Evolutionary conservation across 37 sponge, comb jelly and placozoan genomes (phyloP), one percentile per base, ranked within the genome.

Genomic region (Chondrilla cf. caribensis): DNA sequence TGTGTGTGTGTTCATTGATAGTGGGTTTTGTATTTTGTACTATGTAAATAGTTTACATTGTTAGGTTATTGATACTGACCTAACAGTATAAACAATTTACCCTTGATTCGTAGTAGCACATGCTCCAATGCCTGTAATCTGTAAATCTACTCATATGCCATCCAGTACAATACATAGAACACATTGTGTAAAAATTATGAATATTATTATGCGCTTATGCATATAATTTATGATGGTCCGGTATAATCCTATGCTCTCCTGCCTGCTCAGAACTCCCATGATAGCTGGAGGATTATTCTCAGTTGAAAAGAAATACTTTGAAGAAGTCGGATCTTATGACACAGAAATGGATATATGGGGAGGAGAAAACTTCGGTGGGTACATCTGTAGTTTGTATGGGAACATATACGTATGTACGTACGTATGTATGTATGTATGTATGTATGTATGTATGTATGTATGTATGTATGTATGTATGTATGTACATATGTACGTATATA

Each of bases 221-320:
- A 4, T 15, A 62, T 62, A 47, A n/a, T n/a, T n/a, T n/a, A n/a
- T n/a, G n/a, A n/a, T n/a, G n/a, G n/a, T n/a, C n/a, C n/a, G n/a
- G n/a, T n/a, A n/a, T n/a, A n/a, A n/a, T n/a, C 29, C n/a, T 65
- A n/a, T 26, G 15, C 35, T n/a, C n/a, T n/a, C n/a, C n/a, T n/a
- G n/a, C n/a, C n/a, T 21, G n/a, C 40, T 31, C 73, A 89, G 87
- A 58, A 94, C 99, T 28, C 99, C 99, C 2, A 98, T 98, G 99
- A 98, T 98, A 40, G 99, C 99, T 38, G 99, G 99, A n/a, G 99
- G 99, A 0, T 89, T 98, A 76, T 98, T 98, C 70, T 87, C 93
- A 33, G 86, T 96, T 2, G 85, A 88, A 38, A 89, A 67, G 84
- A 28, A 84, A 32, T 86, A 94, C 66, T 98, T 94, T 82, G 70